Conservation (phyloP, 2,797 vertebrate species). For the Erpetoichthys calabaricus region DNA sequence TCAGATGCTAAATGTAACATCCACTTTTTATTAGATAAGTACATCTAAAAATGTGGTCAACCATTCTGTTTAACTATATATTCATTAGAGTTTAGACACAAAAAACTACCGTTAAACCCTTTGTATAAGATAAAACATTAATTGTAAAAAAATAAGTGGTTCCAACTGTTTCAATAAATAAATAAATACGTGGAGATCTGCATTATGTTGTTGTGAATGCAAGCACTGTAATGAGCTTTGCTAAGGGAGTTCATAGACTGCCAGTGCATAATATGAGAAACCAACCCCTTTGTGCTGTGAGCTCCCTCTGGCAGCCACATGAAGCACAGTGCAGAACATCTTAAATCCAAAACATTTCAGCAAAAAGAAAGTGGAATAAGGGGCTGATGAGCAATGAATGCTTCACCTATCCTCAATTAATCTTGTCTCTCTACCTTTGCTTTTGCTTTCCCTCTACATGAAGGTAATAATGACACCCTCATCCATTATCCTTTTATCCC, state of each 20-base stretch:
- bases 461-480: slow-evolving; percentile 87
- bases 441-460: slow-evolving; percentile 69
- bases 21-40: too few species aligned
- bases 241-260: background rate
- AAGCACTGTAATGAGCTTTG: too few species aligned
- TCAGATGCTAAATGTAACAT: too few species aligned
- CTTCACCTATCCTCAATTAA: slow-evolving; percentile 84
- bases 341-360: slow-evolving; percentile 31
- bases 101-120: too few species aligned
- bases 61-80: too few species aligned
- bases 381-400: slow-evolving; percentile 65
- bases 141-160: too few species aligned
- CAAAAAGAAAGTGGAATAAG: slow-evolving; percentile 29
- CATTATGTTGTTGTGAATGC: too few species aligned
- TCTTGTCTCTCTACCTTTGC: slow-evolving; percentile 93
- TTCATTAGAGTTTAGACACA: too few species aligned
- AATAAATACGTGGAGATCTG: too few species aligned
- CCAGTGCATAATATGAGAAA: slow-evolving; percentile 55
- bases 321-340: slow-evolving; percentile 34
- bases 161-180: too few species aligned
- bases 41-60: too few species aligned
- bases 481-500: slow-evolving; percentile 97
- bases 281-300: slow-evolving; percentile 38
- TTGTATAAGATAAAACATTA: too few species aligned
- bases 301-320: slow-evolving; percentile 35